Percentiles rank a stretch among this genome's conserved stretches.
These are phyloP conservation scores for Falco peregrinus DNA, from an alignment of 2,797 vertebrate genomes.

Conservation along the genomic window DNA sequence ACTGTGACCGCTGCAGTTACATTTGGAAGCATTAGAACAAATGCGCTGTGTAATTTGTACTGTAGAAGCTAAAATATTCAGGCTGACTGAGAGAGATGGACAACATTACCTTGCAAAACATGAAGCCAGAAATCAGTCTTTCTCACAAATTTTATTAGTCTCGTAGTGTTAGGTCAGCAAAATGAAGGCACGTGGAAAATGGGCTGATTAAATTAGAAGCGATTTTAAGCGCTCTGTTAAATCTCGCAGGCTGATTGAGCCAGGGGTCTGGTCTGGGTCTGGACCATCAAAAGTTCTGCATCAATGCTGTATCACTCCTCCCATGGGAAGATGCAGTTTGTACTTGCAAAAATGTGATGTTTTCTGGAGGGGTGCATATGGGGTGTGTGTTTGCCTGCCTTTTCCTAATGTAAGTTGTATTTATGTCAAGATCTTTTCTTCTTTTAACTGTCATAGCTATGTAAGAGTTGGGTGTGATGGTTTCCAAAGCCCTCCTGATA, in stretches of 20 bases:
- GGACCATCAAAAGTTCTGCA: background rate
- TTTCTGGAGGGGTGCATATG: background rate
- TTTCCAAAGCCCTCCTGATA: background rate
- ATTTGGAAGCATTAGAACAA: background rate
- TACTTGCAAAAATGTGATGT: background rate
- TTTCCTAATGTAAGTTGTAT: background rate
- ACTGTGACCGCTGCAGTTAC: background rate
- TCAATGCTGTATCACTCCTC: background rate
- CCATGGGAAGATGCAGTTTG: background rate
- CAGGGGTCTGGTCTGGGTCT: background rate
- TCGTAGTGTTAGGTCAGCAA: background rate
- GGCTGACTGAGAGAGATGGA: constrained; percentile 24
- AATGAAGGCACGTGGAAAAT: constrained; percentile 22
- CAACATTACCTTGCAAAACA: background rate
- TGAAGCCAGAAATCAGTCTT: background rate
- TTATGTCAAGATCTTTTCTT: no score
- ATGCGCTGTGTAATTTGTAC: background rate
- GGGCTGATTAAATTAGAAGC: background rate
- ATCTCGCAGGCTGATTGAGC: background rate
- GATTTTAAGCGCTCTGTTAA: background rate
- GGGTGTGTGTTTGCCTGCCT: background rate
- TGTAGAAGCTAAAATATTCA: background rate
- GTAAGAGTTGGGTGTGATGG: background rate
- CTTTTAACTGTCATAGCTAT: background rate
- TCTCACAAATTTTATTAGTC: background rate